A percentile compares a stretch with the other conserved stretches of the same genome.
phyloP scores from a whole-genome alignment of 1,140 invertebrate genomes.

The Protaetia brevitarsis region DNA sequence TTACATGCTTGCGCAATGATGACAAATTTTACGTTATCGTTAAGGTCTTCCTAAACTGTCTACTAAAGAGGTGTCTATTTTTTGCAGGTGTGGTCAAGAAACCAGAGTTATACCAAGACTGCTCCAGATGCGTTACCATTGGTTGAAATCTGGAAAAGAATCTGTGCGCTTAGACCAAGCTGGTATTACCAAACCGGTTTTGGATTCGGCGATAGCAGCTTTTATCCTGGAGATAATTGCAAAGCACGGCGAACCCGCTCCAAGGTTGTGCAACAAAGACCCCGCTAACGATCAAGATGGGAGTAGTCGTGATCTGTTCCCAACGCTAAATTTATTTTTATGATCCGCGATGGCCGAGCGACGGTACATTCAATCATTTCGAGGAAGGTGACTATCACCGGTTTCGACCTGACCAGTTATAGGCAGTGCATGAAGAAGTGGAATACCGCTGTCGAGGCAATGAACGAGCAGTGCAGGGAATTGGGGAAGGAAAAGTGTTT shows the following conservation, averaged over 20 bases:
- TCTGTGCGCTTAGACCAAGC: conserved; percentile 86
- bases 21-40: too few species aligned
- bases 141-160: conserved; percentile 90
- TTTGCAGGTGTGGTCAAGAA: conserved; percentile 90
- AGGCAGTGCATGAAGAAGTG: conserved; percentile 92
- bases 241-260: conserved; percentile 90
- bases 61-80: too few species aligned
- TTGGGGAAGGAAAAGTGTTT: conserved; percentile 83
- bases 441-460: conserved; percentile 91
- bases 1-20: too few species aligned
- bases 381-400: conserved; percentile 89
- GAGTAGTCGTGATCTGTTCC: conserved; percentile 81
- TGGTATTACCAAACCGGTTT: conserved; percentile 86
- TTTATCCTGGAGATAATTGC: conserved; percentile 97
- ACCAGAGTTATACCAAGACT: conserved; percentile 94
- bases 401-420: conserved; percentile 92
- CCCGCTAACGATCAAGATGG: conserved; percentile 96
- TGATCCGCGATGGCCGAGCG: conserved; percentile 96
- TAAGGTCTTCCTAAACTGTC: too few species aligned
- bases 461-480: conserved; percentile 91
- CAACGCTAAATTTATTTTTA: conserved; percentile 94
- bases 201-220: conserved; percentile 92
- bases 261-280: conserved; percentile 96
- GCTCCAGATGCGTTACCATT: conserved; percentile 87
- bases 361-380: conserved; percentile 97